Percentiles rank a stretch among this genome's conserved stretches.
These are phyloP conservation scores for Willisornis vidua DNA, from an alignment of 2,113 vertebrate species.

Conservation along the genomic window DNA sequence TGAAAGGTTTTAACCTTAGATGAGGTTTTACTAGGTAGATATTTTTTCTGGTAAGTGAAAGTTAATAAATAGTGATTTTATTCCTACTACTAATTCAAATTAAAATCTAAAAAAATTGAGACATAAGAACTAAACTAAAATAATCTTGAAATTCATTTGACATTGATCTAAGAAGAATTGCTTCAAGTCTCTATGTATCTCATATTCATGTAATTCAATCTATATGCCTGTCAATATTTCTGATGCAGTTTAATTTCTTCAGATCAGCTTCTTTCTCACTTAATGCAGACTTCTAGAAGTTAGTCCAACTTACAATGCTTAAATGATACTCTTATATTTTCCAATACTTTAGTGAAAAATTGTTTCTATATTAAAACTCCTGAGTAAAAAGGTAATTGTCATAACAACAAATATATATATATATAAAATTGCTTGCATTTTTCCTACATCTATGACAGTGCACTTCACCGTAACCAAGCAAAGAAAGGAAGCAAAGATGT, in stretches of 20 bases:
- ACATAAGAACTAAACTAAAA: background rate
- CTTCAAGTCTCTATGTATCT: conserved; percentile 12
- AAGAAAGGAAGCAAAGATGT: background rate
- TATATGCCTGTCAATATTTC: conserved; percentile 65
- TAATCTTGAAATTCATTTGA: conserved; percentile 58
- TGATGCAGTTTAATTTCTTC: conserved; percentile 65
- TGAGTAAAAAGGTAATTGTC: conserved; percentile 32
- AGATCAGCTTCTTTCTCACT: conserved; percentile 47
- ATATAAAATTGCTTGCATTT: conserved; percentile 5
- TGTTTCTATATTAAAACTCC: background rate
- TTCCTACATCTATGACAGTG: background rate
- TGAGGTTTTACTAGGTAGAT: background rate
- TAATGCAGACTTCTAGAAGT: conserved; percentile 38
- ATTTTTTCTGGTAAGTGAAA: background rate
- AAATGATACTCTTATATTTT: conserved; percentile 13
- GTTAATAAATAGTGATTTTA: conserved; percentile 43
- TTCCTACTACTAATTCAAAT: conserved; percentile 42
- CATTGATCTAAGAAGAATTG: conserved; percentile 51
- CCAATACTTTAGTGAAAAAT: conserved; percentile 12
- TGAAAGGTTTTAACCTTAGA: background rate
- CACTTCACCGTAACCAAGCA: background rate
- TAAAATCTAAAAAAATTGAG: background rate
- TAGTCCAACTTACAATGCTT: background rate
- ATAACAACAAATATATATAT: conserved; percentile 15
- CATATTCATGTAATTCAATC: conserved; percentile 60